phyloP scores from a whole-genome alignment of 2,113 vertebrate genomes.

The Neodontobutis hainanensis region DNA sequence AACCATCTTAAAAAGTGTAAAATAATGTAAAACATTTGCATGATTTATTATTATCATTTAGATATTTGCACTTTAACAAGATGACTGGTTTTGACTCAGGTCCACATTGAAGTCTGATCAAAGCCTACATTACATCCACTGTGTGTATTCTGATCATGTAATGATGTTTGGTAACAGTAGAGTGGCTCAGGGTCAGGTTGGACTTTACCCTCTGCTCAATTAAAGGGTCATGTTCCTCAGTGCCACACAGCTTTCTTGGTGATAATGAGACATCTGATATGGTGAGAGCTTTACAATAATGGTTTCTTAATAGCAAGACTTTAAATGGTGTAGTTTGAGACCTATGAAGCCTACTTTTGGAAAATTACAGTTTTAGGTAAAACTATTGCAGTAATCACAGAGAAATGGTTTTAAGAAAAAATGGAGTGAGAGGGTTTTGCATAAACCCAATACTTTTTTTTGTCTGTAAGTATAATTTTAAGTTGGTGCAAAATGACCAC shows the following conservation, averaged over 20 bases:
- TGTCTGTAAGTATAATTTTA: too few relatives aligned
- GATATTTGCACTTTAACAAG: too few relatives aligned
- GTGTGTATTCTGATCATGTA: neutral
- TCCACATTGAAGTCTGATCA: too few relatives aligned
- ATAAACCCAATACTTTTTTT: too few relatives aligned
- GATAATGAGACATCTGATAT: conserved; percentile 21
- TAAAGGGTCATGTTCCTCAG: conserved; percentile 16
- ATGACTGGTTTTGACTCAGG: too few relatives aligned
- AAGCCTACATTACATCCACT: too few relatives aligned
- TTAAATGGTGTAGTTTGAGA: conserved; percentile 16
- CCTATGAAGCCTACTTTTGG: neutral
- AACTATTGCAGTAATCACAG: neutral
- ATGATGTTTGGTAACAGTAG: neutral
- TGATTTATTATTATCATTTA: too few relatives aligned
- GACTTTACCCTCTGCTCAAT: conserved; percentile 57
- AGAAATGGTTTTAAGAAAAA: neutral
- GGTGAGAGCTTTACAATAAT: conserved; percentile 23
- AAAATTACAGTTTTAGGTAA: neutral
- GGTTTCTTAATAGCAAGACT: conserved; percentile 13
- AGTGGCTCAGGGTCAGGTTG: conserved; percentile 15
- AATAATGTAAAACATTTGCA: too few relatives aligned
- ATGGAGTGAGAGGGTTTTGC: too few relatives aligned
- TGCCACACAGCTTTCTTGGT: conserved; percentile 1
- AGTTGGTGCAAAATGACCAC: too few relatives aligned
- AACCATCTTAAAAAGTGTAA: too few relatives aligned